phyloP scores from a whole-genome alignment of 2,113 vertebrate species.

The Gnathonemus echidnorhynchus region DNA sequence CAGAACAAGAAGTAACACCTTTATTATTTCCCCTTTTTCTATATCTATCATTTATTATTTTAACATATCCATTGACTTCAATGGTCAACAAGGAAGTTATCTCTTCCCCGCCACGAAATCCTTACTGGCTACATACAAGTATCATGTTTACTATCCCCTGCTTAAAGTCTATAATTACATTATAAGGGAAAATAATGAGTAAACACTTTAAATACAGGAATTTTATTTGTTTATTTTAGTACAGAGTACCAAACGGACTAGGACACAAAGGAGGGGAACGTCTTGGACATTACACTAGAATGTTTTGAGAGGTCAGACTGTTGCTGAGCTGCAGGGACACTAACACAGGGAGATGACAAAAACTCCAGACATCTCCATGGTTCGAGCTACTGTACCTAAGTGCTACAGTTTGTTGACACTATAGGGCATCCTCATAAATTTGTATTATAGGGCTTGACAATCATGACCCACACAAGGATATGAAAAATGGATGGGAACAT shows the following conservation, averaged over 20 bases:
- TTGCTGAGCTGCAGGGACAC: background rate
- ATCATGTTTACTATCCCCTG: background rate
- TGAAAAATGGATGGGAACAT: constrained; percentile 37
- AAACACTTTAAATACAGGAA: background rate
- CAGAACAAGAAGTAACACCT: too few relatives aligned
- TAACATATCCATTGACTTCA: too few relatives aligned
- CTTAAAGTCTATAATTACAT: background rate
- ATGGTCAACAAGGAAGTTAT: too few relatives aligned
- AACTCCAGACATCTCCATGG: background rate
- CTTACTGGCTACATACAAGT: background rate
- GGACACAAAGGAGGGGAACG: background rate
- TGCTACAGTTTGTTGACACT: background rate
- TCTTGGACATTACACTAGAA: background rate
- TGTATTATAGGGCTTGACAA: background rate
- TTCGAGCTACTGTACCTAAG: background rate
- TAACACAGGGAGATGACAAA: background rate
- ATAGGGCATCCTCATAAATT: background rate
- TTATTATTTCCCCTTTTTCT: too few relatives aligned
- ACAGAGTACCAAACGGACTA: background rate
- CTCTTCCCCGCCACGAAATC: background rate
- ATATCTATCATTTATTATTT: too few relatives aligned
- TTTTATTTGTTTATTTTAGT: background rate
- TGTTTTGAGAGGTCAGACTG: background rate
- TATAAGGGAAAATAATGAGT: background rate
- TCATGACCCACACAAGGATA: constrained; percentile 43